Percentiles rank a stretch among this genome's conserved stretches.
These are phyloP conservation scores for Caenorhabditis elegans DNA, from an alignment of 1,140 invertebrate genomes.

Conservation along the genomic window DNA sequence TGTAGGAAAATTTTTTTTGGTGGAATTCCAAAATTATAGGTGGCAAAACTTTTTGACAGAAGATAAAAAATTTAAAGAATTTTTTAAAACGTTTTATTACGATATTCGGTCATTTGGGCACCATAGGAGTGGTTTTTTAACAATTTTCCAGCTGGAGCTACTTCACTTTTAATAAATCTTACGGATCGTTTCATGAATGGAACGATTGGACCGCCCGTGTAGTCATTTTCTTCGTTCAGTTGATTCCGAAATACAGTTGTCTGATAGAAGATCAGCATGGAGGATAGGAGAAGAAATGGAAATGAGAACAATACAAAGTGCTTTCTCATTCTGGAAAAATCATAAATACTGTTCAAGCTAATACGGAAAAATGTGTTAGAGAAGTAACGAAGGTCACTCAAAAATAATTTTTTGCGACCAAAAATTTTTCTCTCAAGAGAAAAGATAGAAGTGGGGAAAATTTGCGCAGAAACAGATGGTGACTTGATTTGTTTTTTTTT, in stretches of 20 bases:
- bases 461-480: conserved; percentile 10
- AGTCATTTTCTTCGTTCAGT: neutral
- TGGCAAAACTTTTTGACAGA: too few relatives aligned
- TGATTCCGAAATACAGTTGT: neutral
- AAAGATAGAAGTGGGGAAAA: neutral
- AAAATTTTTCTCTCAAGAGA: neutral
- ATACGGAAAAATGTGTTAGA: neutral
- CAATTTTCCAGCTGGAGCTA: too few relatives aligned
- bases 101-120: too few relatives aligned
- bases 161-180: neutral
- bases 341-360: neutral
- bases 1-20: too few relatives aligned
- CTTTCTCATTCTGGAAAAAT: neutral
- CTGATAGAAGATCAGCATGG: neutral
- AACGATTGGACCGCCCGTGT: neutral
- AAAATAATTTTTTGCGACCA: neutral
- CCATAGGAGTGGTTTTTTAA: too few relatives aligned
- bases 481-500: neutral
- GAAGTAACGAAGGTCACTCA: neutral
- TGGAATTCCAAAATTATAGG: too few relatives aligned
- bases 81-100: too few relatives aligned
- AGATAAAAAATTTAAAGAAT: too few relatives aligned
- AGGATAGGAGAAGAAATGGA: neutral
- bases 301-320: neutral
- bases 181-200: neutral